Percentiles rank a stretch among this genome's conserved stretches.
phyloP scores from a whole-genome alignment of 2,113 vertebrate species.

The Lophotis ruficrista region DNA sequence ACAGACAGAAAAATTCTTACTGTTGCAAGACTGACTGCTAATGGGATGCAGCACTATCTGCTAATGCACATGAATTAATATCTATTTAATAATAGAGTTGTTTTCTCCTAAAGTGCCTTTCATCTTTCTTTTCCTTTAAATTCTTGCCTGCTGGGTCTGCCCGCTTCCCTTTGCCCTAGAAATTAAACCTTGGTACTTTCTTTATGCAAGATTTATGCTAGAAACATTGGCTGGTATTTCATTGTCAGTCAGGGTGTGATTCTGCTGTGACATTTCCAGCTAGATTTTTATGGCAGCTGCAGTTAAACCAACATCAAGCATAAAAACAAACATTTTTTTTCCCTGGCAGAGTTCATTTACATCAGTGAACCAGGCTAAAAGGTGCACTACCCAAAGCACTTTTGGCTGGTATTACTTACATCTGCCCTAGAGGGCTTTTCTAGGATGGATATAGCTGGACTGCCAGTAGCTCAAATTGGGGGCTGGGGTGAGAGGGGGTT shows the following conservation, averaged over 20 bases:
- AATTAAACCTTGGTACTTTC: constrained; percentile 5
- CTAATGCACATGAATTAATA: neutral
- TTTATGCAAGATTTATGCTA: neutral
- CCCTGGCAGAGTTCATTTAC: constrained; percentile 5
- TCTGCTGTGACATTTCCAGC: constrained; percentile 46
- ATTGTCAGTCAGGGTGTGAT: constrained; percentile 40
- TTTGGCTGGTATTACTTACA: neutral
- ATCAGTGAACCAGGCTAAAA: constrained; percentile 13
- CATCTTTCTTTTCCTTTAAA: neutral
- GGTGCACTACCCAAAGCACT: neutral
- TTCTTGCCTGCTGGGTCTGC: neutral
- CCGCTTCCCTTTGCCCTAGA: neutral
- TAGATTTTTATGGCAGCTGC: constrained; percentile 33
- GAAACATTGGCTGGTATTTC: neutral
- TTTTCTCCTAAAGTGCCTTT: neutral
- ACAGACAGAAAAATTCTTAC: neutral
- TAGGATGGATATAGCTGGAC: neutral
- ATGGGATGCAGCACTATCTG: neutral
- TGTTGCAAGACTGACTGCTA: neutral
- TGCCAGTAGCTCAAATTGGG: neutral
- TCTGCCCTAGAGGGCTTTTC: neutral
- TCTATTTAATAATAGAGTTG: neutral
- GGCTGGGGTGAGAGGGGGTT: too few relatives aligned
- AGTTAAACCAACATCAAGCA: constrained; percentile 22
- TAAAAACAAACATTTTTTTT: constrained; percentile 13